phyloP scores from a whole-genome alignment of 2,888 invertebrate genomes.

The Crocallis elinguaria region DNA sequence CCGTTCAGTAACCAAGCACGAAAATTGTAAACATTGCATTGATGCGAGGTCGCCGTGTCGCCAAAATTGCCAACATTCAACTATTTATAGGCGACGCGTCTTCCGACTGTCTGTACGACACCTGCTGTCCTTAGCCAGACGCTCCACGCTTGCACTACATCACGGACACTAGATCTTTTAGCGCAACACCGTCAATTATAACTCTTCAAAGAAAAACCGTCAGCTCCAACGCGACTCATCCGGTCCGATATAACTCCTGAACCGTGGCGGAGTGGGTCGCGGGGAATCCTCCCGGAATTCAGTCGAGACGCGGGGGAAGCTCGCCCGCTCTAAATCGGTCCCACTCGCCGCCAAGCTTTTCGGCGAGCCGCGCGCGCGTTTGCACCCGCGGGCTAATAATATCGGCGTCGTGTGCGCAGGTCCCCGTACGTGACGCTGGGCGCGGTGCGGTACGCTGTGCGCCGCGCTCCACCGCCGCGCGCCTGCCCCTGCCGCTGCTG shows the following conservation, averaged over 20 bases:
- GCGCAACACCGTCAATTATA: constrained; percentile 44
- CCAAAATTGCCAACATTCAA: constrained; percentile 72
- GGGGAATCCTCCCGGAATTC: constrained; percentile 82
- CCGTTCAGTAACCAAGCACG: constrained; percentile 57
- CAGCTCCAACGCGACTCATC: constrained; percentile 52
- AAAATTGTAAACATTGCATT: constrained; percentile 78
- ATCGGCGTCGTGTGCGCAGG: constrained; percentile 70
- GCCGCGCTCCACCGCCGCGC: constrained; percentile 86
- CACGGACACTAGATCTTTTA: constrained; percentile 35
- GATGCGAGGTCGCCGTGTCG: constrained; percentile 75
- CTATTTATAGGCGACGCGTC: constrained; percentile 77
- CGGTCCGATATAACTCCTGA: constrained; percentile 66
- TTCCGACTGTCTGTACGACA: constrained; percentile 80
- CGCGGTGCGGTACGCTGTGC: constrained; percentile 89
- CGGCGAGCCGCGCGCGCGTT: constrained; percentile 65
- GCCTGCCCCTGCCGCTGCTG: constrained; percentile 84
- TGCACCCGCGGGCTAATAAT: constrained; percentile 57
- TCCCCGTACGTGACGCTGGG: constrained; percentile 87
- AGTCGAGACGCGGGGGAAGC: constrained; percentile 72
- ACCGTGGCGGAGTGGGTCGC: constrained; percentile 71
- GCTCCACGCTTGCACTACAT: constrained; percentile 48
- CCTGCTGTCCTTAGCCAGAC: constrained; percentile 62
- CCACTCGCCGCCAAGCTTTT: constrained; percentile 76
- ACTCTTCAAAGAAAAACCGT: constrained; percentile 49
- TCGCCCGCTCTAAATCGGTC: constrained; percentile 77